phyloP scores from a whole-genome alignment of 2,797 vertebrate species.

The Buceros bicornis region DNA sequence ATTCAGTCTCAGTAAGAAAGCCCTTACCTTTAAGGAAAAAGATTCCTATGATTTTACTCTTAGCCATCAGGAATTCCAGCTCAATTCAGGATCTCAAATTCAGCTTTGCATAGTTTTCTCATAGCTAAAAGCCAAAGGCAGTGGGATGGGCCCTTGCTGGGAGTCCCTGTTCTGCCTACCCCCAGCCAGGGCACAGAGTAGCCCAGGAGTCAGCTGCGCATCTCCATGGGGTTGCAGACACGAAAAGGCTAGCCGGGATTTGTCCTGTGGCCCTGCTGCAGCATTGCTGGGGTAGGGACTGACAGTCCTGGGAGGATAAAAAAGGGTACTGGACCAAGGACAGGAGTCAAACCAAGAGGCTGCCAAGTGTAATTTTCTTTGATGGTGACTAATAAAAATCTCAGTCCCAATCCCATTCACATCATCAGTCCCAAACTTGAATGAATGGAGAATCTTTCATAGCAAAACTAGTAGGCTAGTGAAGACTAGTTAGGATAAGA shows the following conservation, averaged over 20 bases:
- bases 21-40: not conserved
- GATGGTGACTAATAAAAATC: not conserved
- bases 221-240: not conserved
- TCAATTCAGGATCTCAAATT: not conserved
- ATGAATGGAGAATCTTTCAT: not conserved
- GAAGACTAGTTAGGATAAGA: not conserved
- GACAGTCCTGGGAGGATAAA: accelerated
- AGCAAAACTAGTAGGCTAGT: not conserved
- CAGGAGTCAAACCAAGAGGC: not conserved
- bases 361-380: not conserved
- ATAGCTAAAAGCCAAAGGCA: not conserved
- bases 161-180: not conserved
- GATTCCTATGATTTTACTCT: not conserved
- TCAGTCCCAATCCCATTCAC: not conserved
- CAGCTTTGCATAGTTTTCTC: not conserved
- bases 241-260: accelerated
- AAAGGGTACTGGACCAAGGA: not conserved
- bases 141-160: not conserved
- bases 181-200: not conserved
- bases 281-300: accelerated
- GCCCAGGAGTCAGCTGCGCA: accelerated
- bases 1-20: not conserved
- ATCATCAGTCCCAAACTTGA: not conserved
- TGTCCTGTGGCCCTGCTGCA: not conserved
- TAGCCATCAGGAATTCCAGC: not conserved